Evolutionary conservation across 2,797 vertebrate genomes (phyloP).

Genomic region (Cryptoprocta ferox): DNA sequence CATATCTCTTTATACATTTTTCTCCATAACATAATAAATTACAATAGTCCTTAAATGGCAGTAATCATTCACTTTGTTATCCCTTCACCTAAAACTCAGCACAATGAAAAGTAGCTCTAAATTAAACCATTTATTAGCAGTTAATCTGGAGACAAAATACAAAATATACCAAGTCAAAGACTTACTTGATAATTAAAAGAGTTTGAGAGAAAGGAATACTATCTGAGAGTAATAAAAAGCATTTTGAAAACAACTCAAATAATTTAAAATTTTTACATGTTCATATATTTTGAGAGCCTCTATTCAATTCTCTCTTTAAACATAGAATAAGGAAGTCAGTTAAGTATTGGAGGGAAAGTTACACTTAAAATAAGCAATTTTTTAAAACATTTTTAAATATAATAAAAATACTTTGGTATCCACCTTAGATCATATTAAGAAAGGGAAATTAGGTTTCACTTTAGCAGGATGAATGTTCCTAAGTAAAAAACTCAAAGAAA

Average conservation of each 20-base stretch:
- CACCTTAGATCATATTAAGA: not conserved
- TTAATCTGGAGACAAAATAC: conserved; percentile 37
- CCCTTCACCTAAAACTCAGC: conserved; percentile 18
- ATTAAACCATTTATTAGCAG: conserved; percentile 41
- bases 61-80: not conserved
- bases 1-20: not conserved
- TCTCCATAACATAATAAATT: conserved; percentile 2
- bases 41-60: not conserved
- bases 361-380: conserved; percentile 43
- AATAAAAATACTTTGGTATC: not conserved
- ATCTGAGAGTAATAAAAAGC: conserved; percentile 11
- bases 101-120: conserved; percentile 28
- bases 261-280: conserved; percentile 11
- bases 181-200: conserved; percentile 32
- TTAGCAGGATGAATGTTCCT: not conserved
- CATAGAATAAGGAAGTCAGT: not conserved
- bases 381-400: conserved; percentile 47
- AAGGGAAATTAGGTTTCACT: not conserved
- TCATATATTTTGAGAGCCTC: conserved; percentile 49
- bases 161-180: conserved; percentile 46
- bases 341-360: not conserved
- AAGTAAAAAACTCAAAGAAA: conserved; percentile 45
- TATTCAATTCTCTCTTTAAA: conserved; percentile 31
- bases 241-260: conserved; percentile 19
- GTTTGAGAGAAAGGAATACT: conserved; percentile 24